These are phyloP conservation scores for Laothoe populi DNA, from an alignment of 2,888 invertebrate genomes.

Conservation along the genomic window DNA sequence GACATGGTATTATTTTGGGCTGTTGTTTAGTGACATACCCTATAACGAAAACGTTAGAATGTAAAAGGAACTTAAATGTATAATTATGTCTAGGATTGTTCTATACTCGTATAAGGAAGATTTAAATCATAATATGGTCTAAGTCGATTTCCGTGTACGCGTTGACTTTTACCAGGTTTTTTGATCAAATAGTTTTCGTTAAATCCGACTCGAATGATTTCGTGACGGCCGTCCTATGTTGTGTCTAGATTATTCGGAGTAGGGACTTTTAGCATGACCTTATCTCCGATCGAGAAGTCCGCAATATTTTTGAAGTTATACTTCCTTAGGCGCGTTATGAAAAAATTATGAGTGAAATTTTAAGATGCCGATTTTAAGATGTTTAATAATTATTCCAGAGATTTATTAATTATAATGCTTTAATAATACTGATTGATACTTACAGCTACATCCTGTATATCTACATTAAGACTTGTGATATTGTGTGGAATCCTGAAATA, in stretches of 20 bases:
- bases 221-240: conserved; percentile 50
- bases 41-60: not conserved
- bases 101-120: no score
- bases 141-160: conserved; percentile 42
- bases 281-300: conserved; percentile 39
- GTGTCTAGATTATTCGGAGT: conserved; percentile 48
- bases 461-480: no score
- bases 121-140: conserved; percentile 37
- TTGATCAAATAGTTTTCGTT: conserved; percentile 42
- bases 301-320: no score
- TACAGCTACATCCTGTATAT: no score
- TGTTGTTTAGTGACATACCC: not conserved
- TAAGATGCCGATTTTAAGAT: no score
- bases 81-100: no score
- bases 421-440: no score
- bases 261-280: conserved; percentile 43
- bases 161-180: conserved; percentile 34
- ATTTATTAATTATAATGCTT: no score
- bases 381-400: no score
- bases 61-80: not conserved
- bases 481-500: no score
- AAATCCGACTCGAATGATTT: conserved; percentile 42
- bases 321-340: no score
- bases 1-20: conserved; percentile 11
- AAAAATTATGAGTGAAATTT: no score